A percentile compares a stretch with the other conserved stretches of the same genome.
Conservation (phyloP, 2,113 vertebrate species). For the Grantiella picta region DNA sequence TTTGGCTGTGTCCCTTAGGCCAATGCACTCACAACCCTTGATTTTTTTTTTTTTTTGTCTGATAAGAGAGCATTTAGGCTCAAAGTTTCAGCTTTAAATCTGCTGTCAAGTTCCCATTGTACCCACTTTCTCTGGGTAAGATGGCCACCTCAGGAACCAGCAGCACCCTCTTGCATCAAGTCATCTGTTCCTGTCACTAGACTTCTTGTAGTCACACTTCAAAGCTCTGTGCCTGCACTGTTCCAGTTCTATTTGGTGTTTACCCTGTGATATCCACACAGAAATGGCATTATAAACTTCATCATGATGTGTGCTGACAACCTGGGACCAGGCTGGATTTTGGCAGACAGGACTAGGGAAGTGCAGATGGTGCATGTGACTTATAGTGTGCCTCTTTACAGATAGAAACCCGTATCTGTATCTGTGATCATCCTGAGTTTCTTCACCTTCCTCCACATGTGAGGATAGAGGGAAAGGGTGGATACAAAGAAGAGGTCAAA, state of each 20-base stretch:
- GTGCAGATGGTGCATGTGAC: fast-evolving
- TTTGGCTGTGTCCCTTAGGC: background rate
- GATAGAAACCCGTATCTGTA: fast-evolving
- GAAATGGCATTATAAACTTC: background rate
- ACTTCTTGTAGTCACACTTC: background rate
- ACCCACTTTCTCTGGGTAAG: background rate
- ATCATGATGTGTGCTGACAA: background rate
- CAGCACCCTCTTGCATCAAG: background rate
- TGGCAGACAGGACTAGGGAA: background rate
- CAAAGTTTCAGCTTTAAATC: background rate
- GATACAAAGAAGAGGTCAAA: background rate
- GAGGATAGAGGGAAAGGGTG: background rate
- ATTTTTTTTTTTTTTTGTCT: background rate
- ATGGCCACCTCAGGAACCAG: background rate
- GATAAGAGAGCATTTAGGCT: background rate
- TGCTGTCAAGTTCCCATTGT: background rate
- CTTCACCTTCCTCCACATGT: background rate
- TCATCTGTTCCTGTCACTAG: background rate
- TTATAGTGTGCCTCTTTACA: fast-evolving
- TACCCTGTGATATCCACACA: background rate
- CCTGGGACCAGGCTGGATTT: background rate
- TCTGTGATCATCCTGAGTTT: background rate
- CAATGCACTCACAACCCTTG: background rate
- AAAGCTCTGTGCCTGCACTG: background rate
- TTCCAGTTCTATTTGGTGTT: background rate